A percentile compares a stretch with the other conserved stretches of the same genome.
Conservation (phyloP, 2,888 invertebrate species). For the Cataglyphis rosenhaueri region DNA sequence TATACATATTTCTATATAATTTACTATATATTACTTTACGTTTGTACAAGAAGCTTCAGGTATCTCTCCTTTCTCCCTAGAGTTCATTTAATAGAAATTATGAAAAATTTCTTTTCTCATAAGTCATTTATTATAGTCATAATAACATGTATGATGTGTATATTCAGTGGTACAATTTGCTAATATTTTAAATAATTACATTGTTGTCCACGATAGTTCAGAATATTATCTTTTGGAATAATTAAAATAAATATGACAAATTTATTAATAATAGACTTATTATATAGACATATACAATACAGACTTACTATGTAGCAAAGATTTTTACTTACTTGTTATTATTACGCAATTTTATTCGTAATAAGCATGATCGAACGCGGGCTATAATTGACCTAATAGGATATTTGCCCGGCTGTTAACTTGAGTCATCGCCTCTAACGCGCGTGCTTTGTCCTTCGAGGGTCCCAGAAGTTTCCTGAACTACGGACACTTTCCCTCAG, state of each 20-base stretch:
- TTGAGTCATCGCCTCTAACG: conserved; percentile 28
- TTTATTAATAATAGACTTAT: neutral
- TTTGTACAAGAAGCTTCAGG: neutral
- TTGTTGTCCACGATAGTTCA: neutral
- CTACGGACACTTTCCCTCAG: conserved; percentile 20
- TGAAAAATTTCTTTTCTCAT: neutral
- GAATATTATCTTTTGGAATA: conserved; percentile 1
- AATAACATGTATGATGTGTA: neutral
- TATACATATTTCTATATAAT: neutral
- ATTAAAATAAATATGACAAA: conserved; percentile 11
- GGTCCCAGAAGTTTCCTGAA: conserved; percentile 54
- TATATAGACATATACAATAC: neutral
- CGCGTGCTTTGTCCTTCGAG: conserved; percentile 45
- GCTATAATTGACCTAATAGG: conserved; percentile 20
- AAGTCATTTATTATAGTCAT: too few relatives aligned
- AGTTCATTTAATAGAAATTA: neutral
- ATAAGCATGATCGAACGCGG: neutral
- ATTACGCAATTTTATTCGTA: neutral
- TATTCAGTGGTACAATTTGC: neutral
- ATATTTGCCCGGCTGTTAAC: conserved; percentile 14
- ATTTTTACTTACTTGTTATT: conserved; percentile 24
- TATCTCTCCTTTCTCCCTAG: neutral
- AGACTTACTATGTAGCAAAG: neutral
- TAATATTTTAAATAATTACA: neutral
- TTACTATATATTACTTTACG: neutral